Base-by-base conservation (phyloP, 2,797 vertebrate species). In the Hypotaenidia okinawae region DNA sequence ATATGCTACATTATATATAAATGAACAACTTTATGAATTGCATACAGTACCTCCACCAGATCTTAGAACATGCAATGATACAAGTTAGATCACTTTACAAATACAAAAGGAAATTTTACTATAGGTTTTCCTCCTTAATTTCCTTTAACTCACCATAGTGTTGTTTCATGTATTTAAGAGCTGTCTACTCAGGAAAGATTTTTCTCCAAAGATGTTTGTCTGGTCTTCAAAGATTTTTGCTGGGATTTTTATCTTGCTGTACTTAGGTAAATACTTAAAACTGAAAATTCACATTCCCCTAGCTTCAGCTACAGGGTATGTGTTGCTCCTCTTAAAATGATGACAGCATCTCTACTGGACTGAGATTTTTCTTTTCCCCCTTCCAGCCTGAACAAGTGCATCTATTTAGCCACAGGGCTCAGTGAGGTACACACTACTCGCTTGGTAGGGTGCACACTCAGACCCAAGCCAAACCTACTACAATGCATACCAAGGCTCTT, bases 101-200 rank as follows among this genome's bases (percentile, higher is more conserved):
- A 87, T 21, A n/a, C 43, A 16, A 19, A 45, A 45, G 47, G 63
- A 70, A 64, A 72, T 12, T 55, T 49, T 33, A 63, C 73, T n/a
- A 87, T 3, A 68, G 10, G 37, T 67, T 76, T 87, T 63, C 28
- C 30, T 87, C 25, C 18, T 45, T 45, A 22, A 12, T 55, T 41
- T 62, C 28, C 47, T 75, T 81, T 55, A 85, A 84, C 19, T 75
- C 66, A 69, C 5, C 54, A 76, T n/a, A 12, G 10, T 27, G 21
- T 58, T 19, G 21, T n/a, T 73, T 79, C 15, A 0, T 7, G 58
- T 24, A 30, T 39, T 79, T 86, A 84, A 90, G 88, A 95, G 33
- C 86, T 93, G 91, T 96, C 95, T 96, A 95, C 4, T 30, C 95
- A 68, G 94, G 91, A 96, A 96, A 96, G 96, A 95, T 94, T 96